Base-by-base conservation (phyloP, 2,888 invertebrate species). In the Pegoplata infirma region DNA sequence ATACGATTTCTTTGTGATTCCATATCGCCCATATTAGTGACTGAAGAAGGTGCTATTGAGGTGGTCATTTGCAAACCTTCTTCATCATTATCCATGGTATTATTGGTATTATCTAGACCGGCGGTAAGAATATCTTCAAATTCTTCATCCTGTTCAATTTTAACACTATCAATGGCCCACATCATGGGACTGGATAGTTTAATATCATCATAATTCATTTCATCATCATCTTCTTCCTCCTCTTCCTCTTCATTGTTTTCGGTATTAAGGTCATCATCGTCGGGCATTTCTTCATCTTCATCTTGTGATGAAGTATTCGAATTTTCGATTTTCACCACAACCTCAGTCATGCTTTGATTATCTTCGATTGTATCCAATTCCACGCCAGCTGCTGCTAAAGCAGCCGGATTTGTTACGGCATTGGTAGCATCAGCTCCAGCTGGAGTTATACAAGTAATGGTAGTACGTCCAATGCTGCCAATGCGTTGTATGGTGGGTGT, bases 141-240 rank as follows among this genome's bases (percentile, higher is more conserved):
- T 80, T 88, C 89, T 16, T 84, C 84, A 14, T 88, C 89, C n/a
- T 86, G 88, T 81, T 89, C 88, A 53, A 88, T 87, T 78, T 89
- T 88, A 0, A 88, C 88, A 4, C 88, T 85, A 82, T 89, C 89
- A 56, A 88, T 88, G 12, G 88, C 89, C 89, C 89, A 89, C 14
- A 89, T 89, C 82, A 89, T 81, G 2, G 89, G 90, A 74, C 89
- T 90, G 28, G 89, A 89, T 64, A 89, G 78, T 78, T 89, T 90
- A 75, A 79, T 79, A 28, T 89, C 79, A 82, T 90, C 89, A 76
- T 89, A 90, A 76, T 88, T 89, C 14, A 59, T 68, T 19, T 76
- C 76, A 14, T 56, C 63, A 14, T 74, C 51, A 44, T 86, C 85
- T 55, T 87, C 87, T 1, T 84, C 82, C 10, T 83, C 81, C 1